These are phyloP conservation scores for Eupelmus urozonus DNA, from an alignment of 2,888 invertebrate species.

Conservation along the genomic window DNA sequence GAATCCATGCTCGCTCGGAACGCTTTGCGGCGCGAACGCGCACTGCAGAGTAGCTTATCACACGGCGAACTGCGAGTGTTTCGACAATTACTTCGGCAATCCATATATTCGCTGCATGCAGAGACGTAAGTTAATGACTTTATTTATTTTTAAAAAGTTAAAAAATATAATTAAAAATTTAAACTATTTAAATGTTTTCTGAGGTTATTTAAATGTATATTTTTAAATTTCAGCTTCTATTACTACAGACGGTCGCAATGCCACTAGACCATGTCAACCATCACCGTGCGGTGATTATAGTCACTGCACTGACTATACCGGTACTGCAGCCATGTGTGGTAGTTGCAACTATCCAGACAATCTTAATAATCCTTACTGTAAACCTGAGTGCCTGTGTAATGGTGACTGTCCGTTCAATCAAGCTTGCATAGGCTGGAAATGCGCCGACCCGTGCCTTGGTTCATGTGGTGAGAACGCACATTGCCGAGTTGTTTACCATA, in stretches of 20 bases:
- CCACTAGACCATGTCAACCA: constrained; percentile 85
- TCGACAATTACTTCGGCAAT: constrained; percentile 88
- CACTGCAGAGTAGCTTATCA: constrained; percentile 89
- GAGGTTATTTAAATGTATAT: neutral
- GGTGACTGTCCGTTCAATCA: constrained; percentile 88
- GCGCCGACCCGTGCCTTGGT: constrained; percentile 84
- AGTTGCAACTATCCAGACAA: constrained; percentile 85
- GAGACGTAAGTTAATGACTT: constrained; percentile 76
- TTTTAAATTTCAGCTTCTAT: constrained; percentile 61
- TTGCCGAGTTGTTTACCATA: constrained; percentile 87
- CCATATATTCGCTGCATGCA: constrained; percentile 86
- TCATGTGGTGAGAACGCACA: constrained; percentile 89
- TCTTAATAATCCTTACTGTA: constrained; percentile 85
- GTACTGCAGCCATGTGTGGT: constrained; percentile 88
- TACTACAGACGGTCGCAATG: constrained; percentile 76
- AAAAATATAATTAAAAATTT: neutral
- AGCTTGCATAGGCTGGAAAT: constrained; percentile 84
- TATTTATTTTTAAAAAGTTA: neutral
- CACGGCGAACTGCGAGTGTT: constrained; percentile 89
- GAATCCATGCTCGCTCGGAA: constrained; percentile 85
- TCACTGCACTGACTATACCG: constrained; percentile 84
- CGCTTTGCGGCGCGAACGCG: constrained; percentile 89
- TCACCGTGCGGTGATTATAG: constrained; percentile 86
- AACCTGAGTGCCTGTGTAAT: constrained; percentile 91
- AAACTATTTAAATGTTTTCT: neutral